A percentile compares a stretch with the other conserved stretches of the same genome.
These are phyloP conservation scores for Deilephila porcellus DNA, from an alignment of 2,888 invertebrate genomes.

Conservation along the genomic window DNA sequence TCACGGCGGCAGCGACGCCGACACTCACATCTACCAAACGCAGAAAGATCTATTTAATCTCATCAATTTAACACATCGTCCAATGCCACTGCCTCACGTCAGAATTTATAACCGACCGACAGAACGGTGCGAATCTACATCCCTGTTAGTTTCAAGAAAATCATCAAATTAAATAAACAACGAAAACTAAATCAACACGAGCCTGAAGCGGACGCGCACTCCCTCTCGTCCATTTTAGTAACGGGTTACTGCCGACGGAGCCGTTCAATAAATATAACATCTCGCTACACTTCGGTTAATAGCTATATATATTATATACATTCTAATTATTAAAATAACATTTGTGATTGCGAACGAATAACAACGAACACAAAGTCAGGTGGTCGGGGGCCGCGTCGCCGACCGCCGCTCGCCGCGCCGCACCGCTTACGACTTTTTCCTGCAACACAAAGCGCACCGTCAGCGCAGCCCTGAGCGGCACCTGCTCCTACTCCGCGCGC, in stretches of 20 bases:
- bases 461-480: slow-evolving; percentile 23
- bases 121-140: neutral
- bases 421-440: slow-evolving; percentile 70
- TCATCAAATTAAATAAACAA: slow-evolving; percentile 6
- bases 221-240: neutral
- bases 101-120: neutral
- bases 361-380: slow-evolving; percentile 1
- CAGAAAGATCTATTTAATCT: neutral
- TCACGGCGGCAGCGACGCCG: neutral
- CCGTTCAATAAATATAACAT: slow-evolving; percentile 1
- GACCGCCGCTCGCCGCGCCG: slow-evolving; percentile 10
- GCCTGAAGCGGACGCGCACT: neutral
- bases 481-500: too few relatives aligned
- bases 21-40: neutral
- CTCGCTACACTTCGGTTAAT: neutral
- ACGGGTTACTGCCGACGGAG: neutral
- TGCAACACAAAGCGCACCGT: slow-evolving; percentile 53
- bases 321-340: neutral
- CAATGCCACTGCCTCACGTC: neutral
- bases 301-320: slow-evolving; percentile 1
- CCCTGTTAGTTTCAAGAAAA: slow-evolving; percentile 10
- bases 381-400: slow-evolving; percentile 32
- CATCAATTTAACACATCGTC: neutral
- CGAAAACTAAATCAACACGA: slow-evolving; percentile 13
- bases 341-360: neutral